Base-by-base conservation (phyloP, 2,888 invertebrate genomes). In the Ptychoptera contaminata region DNA sequence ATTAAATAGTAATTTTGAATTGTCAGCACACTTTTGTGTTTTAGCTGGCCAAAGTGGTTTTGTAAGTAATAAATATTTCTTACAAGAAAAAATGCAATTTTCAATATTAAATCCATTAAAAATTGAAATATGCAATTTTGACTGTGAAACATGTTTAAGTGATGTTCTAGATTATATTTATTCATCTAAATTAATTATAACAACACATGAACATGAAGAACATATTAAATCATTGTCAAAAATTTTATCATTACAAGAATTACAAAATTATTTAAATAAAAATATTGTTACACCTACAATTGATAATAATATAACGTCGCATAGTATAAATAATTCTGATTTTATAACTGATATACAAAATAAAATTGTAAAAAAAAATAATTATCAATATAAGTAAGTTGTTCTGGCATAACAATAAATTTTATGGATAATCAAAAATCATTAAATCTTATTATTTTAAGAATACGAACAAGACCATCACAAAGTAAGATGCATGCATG, bases 401-500 rank as follows among this genome's bases (percentile, higher is more conserved):
- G 9, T 31, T 23, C 12, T 29, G 6, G 9, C 16, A 11, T 23
- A 16, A 4, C 7, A 2, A n/a, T n/a, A n/a, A n/a, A n/a, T n/a
- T n/a, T n/a, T n/a, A n/a, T n/a, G n/a, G n/a, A n/a, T n/a, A n/a
- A n/a, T n/a, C n/a, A n/a, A n/a, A n/a, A n/a, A n/a, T n/a, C n/a
- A n/a, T n/a, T n/a, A n/a, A n/a, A n/a, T 37, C 37, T n/a, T 43
- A 15, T 44, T 15, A 29, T 8, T 42, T 34, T 31, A 15, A 42
- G 39, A 16, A 38, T 8, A 10, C 14, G 31, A n/a, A 32, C 42
- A 15, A 35, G 39, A 39, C 23, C 34, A 34, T 37, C 44, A 4
- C 46, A 43, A 36, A 62, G 62, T 31, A 66, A 66, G 54, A 58
- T 62, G n/a, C 64, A 66, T 48, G 60, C 60, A 16, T 67, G 67